A percentile compares a stretch with the other conserved stretches of the same genome.
These are phyloP conservation scores for Hiodon tergisus DNA, from an alignment of 2,113 vertebrate genomes.

Conservation along the genomic window DNA sequence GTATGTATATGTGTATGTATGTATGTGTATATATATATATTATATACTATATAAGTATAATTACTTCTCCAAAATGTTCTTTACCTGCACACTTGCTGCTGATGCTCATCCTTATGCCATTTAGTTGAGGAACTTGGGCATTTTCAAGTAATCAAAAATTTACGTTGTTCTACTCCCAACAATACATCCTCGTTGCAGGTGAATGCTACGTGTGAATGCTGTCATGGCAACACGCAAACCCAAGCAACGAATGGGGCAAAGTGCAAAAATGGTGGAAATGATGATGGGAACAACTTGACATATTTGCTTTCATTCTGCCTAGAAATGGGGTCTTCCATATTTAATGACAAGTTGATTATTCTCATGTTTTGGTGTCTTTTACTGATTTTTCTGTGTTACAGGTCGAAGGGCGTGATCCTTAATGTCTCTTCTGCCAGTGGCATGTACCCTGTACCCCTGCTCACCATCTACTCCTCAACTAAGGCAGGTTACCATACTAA, in stretches of 20 bases:
- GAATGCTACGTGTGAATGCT: slow-evolving; percentile 29
- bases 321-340: no score
- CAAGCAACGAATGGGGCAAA: slow-evolving; percentile 17
- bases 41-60: no score
- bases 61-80: no score
- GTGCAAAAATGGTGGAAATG: slow-evolving; percentile 8
- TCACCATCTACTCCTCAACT: slow-evolving; percentile 83
- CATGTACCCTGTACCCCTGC: slow-evolving; percentile 68
- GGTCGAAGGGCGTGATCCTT: slow-evolving; percentile 79
- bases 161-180: not conserved
- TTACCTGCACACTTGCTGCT: no score
- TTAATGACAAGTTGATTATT: no score
- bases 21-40: no score
- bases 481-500: slow-evolving; percentile 65
- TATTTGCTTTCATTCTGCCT: no score
- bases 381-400: slow-evolving; percentile 34
- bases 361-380: not conserved
- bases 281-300: not conserved
- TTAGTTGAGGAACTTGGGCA: no score
- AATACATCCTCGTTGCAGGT: slow-evolving; percentile 6
- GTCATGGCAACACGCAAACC: slow-evolving; percentile 64
- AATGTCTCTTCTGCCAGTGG: slow-evolving; percentile 82
- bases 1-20: no score
- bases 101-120: no score
- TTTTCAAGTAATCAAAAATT: no score